These are phyloP conservation scores for Drosophila lacertosa DNA, from an alignment of 1,140 invertebrate species.

Conservation along the genomic window DNA sequence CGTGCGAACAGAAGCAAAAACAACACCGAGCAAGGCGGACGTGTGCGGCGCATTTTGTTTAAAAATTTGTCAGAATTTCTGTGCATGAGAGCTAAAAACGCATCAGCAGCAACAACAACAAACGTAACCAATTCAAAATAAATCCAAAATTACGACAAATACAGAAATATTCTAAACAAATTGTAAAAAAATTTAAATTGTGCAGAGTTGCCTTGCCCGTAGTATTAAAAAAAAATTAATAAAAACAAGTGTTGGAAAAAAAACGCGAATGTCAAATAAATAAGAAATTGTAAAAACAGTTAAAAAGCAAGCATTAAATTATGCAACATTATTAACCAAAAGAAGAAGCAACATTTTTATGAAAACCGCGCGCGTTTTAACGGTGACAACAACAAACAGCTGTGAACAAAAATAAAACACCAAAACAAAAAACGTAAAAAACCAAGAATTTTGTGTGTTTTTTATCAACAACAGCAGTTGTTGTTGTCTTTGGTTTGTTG, in stretches of 20 bases:
- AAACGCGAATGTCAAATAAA: slow-evolving; percentile 6
- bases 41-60: slow-evolving; percentile 49
- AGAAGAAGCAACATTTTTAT: slow-evolving; percentile 8
- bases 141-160: slow-evolving; percentile 2
- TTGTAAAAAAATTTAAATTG: slow-evolving; percentile 5
- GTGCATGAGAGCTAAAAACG: slow-evolving; percentile 26
- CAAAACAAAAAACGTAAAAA: background rate
- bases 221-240: background rate
- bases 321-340: slow-evolving; percentile 39
- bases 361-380: slow-evolving; percentile 42
- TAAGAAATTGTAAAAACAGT: slow-evolving; percentile 6
- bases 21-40: slow-evolving; percentile 50
- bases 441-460: slow-evolving; percentile 11
- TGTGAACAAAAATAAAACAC: slow-evolving; percentile 30
- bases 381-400: slow-evolving; percentile 25
- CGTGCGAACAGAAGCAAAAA: slow-evolving; percentile 47
- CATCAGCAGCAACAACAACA: slow-evolving; percentile 10
- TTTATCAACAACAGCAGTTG: slow-evolving; percentile 27
- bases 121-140: slow-evolving; percentile 12
- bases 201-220: slow-evolving; percentile 43
- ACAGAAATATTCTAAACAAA: slow-evolving; percentile 1
- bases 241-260: slow-evolving; percentile 29
- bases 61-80: slow-evolving; percentile 39
- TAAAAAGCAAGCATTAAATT: slow-evolving; percentile 16
- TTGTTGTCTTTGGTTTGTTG: slow-evolving; percentile 24